Evolutionary conservation across 1,140 invertebrate genomes (phyloP).

Genomic region (Drosophila sp.): DNA sequence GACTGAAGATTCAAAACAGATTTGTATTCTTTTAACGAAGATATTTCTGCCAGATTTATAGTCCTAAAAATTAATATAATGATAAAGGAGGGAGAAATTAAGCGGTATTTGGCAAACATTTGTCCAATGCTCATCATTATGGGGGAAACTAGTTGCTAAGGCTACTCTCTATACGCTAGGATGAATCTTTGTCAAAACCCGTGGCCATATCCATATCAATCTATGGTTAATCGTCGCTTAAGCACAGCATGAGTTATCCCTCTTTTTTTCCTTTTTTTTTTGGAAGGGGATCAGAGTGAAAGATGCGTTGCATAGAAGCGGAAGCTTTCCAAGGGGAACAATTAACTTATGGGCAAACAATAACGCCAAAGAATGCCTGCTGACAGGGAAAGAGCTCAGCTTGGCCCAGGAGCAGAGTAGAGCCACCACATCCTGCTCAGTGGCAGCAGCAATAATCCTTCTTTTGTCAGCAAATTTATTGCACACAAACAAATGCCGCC

Average conservation of each 20-base stretch:
- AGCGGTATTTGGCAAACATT: constrained; percentile 6
- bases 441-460: constrained; percentile 77
- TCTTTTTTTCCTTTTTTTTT: constrained; percentile 7
- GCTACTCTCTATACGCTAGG: constrained; percentile 9
- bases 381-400: constrained; percentile 53
- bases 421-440: constrained; percentile 46
- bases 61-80: background rate
- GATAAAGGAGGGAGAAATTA: background rate
- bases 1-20: no score
- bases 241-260: constrained; percentile 49
- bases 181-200: constrained; percentile 25
- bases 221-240: constrained; percentile 67
- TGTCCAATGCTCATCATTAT: background rate
- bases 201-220: constrained; percentile 53
- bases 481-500: constrained; percentile 70
- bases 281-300: constrained; percentile 58
- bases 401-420: constrained; percentile 33
- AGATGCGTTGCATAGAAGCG: constrained; percentile 61
- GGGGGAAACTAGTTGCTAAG: constrained; percentile 26
- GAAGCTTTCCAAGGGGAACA: constrained; percentile 74
- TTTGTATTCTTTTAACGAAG: background rate
- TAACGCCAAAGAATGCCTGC: constrained; percentile 77
- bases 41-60: background rate
- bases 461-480: constrained; percentile 82
- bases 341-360: constrained; percentile 81